phyloP scores from a whole-genome alignment of 2,888 invertebrate genomes.

The Anorthoa munda region DNA sequence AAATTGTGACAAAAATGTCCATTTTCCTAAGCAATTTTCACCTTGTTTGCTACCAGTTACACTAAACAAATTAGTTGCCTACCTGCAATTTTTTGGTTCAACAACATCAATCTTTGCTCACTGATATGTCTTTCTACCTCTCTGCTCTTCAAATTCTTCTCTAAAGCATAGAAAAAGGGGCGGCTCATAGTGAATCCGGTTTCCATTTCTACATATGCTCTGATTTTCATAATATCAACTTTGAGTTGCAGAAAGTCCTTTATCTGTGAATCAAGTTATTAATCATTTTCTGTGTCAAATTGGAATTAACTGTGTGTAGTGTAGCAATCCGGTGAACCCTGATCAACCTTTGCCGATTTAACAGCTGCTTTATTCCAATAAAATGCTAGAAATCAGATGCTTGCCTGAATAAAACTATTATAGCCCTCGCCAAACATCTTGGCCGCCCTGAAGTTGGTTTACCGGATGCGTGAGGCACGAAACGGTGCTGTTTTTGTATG shows the following conservation, averaged over 20 bases:
- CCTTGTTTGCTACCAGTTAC: not conserved
- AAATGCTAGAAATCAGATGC: not conserved
- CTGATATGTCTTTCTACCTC: constrained; percentile 69
- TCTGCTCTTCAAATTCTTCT: constrained; percentile 72
- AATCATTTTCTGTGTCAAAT: not conserved
- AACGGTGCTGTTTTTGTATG: too few relatives aligned
- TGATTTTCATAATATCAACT: constrained; percentile 72
- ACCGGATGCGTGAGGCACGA: too few relatives aligned
- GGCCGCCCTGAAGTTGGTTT: too few relatives aligned
- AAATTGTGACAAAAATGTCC: too few relatives aligned
- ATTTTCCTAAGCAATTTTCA: not conserved
- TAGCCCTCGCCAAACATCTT: too few relatives aligned
- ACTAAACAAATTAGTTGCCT: constrained; percentile 24
- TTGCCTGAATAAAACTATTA: not conserved
- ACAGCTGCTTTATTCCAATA: not conserved
- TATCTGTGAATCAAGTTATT: constrained; percentile 67
- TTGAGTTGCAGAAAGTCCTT: constrained; percentile 74
- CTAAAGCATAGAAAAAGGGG: constrained; percentile 71
- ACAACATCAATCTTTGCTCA: constrained; percentile 67
- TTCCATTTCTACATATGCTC: constrained; percentile 73
- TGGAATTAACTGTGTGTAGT: too few relatives aligned
- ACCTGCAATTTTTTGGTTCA: constrained; percentile 75
- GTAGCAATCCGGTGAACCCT: too few relatives aligned
- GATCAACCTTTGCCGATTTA: not conserved
- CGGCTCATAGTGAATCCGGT: constrained; percentile 74